phyloP scores from a whole-genome alignment of 1,140 invertebrate genomes.

The Drosophila arawakana region DNA sequence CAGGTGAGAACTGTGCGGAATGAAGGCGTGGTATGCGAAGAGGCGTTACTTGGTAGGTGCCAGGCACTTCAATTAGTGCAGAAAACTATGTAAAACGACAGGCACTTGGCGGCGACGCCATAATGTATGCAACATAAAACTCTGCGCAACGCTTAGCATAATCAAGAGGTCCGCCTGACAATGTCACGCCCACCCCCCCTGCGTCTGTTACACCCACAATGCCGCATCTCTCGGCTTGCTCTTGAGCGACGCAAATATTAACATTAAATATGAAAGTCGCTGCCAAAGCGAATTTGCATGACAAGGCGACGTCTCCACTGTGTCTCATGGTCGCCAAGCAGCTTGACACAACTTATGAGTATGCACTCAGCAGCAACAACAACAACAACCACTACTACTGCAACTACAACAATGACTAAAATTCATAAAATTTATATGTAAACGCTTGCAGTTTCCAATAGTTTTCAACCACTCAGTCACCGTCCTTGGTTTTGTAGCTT shows the following conservation, averaged over 20 bases:
- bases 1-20: conserved; percentile 70
- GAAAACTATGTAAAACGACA: conserved; percentile 68
- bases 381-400: not conserved
- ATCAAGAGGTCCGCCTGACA: conserved; percentile 64
- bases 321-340: conserved; percentile 71
- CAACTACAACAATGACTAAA: conserved; percentile 29
- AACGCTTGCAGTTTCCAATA: conserved; percentile 60
- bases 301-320: conserved; percentile 71
- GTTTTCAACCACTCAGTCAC: conserved; percentile 22
- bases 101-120: conserved; percentile 58
- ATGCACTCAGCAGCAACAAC: conserved; percentile 56
- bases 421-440: conserved; percentile 78
- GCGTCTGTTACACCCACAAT: not conserved
- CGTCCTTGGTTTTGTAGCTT: conserved; percentile 55
- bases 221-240: conserved; percentile 2
- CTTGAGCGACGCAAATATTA: conserved; percentile 62
- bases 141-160: conserved; percentile 73
- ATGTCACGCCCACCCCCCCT: conserved; percentile 20
- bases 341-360: conserved; percentile 67
- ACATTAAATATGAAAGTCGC: conserved; percentile 81
- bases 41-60: conserved; percentile 8
- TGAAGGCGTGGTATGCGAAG: not conserved
- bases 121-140: conserved; percentile 73
- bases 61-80: conserved; percentile 73
- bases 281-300: conserved; percentile 81